Evolutionary conservation across 2,888 invertebrate genomes (phyloP), one percentile per base, ranked within the genome.

Genomic region (Stictocephala bisonia): DNA sequence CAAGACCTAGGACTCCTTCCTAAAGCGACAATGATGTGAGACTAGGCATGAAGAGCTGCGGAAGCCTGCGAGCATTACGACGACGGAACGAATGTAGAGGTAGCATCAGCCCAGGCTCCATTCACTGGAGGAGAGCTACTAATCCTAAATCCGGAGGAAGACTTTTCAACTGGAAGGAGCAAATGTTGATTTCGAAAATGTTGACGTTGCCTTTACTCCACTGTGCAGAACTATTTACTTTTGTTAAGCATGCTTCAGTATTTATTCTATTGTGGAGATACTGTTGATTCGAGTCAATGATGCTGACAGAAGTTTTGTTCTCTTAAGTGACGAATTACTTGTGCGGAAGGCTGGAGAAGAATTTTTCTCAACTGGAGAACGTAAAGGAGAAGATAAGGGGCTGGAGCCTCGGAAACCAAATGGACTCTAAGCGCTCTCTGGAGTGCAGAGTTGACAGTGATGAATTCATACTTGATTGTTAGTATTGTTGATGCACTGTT

Each of bases 401-500:
- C 76, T 76, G 35, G 77, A 35, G 9, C 31, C 70, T 26, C 67
- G 72, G 15, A n/a, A 44, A 4, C 67, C 72, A n/a, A 76, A 53
- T 11, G 75, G 76, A 60, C 78, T 78, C 6, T n/a, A n/a, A n/a
- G n/a, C n/a, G n/a, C n/a, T n/a, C n/a, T n/a, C n/a, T n/a, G 78
- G 76, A 22, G 76, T 76, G 67, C 75, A 24, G 77, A 78, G 22
- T 75, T 48, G 26, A 78, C 74, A 2, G 77, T 77, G 9, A 76
- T 76, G 60, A n/a, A n/a, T n/a, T n/a, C 71, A 74, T 71, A 78
- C 56, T 53, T 53, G 76, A 50, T 77, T 75, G 27, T 74, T n/a
- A n/a, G 26, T n/a, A 26, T 58, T 3, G 75, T 72, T 1, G 78
- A 76, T 9, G 77, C n/a, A n/a, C n/a, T n/a, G n/a, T n/a, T n/a